Evolutionary conservation across 2,888 invertebrate genomes (phyloP).

Genomic region (Cryptophagus acutangulus): DNA sequence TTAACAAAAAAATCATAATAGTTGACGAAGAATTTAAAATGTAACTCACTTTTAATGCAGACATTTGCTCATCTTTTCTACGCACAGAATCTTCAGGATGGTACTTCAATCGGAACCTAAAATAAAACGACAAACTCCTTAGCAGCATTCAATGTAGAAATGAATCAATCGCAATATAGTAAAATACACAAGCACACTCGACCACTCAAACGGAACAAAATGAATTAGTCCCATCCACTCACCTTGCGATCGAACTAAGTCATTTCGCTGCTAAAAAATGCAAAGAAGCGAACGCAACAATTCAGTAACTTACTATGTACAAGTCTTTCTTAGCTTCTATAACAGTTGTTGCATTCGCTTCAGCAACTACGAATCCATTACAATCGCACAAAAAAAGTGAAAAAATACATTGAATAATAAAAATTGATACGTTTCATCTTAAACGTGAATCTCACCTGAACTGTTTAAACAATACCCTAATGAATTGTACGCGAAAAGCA

Average conservation of each 20-base stretch:
- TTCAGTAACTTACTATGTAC: not conserved
- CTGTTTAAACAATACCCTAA: conserved; percentile 42
- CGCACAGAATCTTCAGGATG: conserved; percentile 95
- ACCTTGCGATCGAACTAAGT: not conserved
- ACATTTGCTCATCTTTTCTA: conserved; percentile 79
- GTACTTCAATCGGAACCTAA: conserved; percentile 98
- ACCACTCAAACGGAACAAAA: not conserved
- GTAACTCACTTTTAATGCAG: conserved; percentile 66
- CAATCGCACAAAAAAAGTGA: conserved; percentile 12
- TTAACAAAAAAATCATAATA: conserved; percentile 11
- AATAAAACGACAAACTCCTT: conserved; percentile 33
- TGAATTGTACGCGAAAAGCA: conserved; percentile 45
- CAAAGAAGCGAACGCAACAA: not conserved
- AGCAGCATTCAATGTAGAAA: too few relatives aligned
- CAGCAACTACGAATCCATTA: not conserved
- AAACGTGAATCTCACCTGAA: conserved; percentile 48
- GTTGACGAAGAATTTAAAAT: conserved; percentile 3
- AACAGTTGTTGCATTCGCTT: not conserved
- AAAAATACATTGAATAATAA: conserved; percentile 13
- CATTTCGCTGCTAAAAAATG: conserved; percentile 1
- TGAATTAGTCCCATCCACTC: not conserved
- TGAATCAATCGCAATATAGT: too few relatives aligned
- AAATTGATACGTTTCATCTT: conserved; percentile 35
- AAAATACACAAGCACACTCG: too few relatives aligned
- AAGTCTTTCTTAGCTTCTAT: too few relatives aligned